Evolutionary conservation across 2,888 invertebrate species (phyloP).

Genomic region (Apodemia hepburni): DNA sequence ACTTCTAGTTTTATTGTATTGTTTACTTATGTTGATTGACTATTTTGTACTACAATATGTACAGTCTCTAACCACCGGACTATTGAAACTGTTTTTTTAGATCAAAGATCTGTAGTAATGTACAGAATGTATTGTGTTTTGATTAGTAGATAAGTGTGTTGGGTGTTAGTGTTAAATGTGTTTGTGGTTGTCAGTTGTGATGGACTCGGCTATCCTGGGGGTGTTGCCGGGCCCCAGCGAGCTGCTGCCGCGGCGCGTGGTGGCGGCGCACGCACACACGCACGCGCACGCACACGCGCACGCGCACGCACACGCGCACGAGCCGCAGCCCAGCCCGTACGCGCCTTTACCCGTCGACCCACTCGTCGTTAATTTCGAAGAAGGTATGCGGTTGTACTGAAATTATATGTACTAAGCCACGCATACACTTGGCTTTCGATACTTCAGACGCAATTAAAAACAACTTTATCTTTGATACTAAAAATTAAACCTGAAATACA

Average conservation of each 20-base stretch:
- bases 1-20: no score
- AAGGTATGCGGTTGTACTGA: constrained; percentile 90
- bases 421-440: constrained; percentile 15
- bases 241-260: constrained; percentile 53
- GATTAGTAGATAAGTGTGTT: no score
- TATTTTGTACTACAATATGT: no score
- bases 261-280: constrained; percentile 45
- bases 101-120: no score
- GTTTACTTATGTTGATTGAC: no score
- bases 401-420: constrained; percentile 63
- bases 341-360: constrained; percentile 82
- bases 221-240: constrained; percentile 59
- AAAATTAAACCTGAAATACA: no score
- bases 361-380: constrained; percentile 89
- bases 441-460: constrained; percentile 3
- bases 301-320: constrained; percentile 38
- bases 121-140: no score
- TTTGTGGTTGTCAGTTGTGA: constrained; percentile 44
- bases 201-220: constrained; percentile 67
- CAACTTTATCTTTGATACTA: no score
- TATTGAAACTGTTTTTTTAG: no score
- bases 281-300: constrained; percentile 41
- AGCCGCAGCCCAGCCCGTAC: constrained; percentile 50
- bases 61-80: no score
- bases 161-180: no score